Evolutionary conservation across 2,113 vertebrate species (phyloP), one percentile per base, ranked within the genome.

Genomic region (Paralichthys olivaceus): DNA sequence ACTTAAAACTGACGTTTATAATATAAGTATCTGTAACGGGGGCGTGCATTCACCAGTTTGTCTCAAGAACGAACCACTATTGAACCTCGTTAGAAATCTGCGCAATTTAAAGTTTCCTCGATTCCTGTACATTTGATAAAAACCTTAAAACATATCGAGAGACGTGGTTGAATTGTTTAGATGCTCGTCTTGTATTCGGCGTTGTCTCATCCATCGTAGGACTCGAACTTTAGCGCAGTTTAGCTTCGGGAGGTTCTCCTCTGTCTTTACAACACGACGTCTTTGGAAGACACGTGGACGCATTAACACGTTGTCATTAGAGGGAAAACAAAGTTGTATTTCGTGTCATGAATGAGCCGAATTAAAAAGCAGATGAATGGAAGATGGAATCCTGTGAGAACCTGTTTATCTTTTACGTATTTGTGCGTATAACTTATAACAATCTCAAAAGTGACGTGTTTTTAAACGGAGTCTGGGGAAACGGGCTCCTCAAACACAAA

Each of bases 111-210:
- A 4, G 0, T 9, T 7, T 43, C 3, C 0, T n/a, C 43, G 1
- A 1, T 4, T 7, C 0, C 2, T 72, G 1, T 69, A 8, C n/a
- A 12, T 9, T 4, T 0, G 6, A 19, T 6, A 15, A 61, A 62
- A 1, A 7, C 0, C 0, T 0, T 1, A 1, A n/a, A 32, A 23
- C 1, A 25, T 0, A 4, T 2, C 14, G 14, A 15, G 2, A 22
- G 11, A 54, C 2, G 5, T 12, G 0, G 0, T 20, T 43, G 2
- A 68, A 5, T 51, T 0, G 0, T 1, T 11, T 9, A 2, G 12
- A 4, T 17, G 19, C 19, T 4, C 1, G 2, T 0, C 0, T 34
- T 29, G 1, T 7, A 61, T 80, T 83, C 80, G 70, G 69, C 53
- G 0, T 14, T 1, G 8, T 56, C 2, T 0, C 20, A 25, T 1